Evolutionary conservation across 2,888 invertebrate species (phyloP), one percentile per base, ranked within the genome.

Genomic region (Aelia acuminata): DNA sequence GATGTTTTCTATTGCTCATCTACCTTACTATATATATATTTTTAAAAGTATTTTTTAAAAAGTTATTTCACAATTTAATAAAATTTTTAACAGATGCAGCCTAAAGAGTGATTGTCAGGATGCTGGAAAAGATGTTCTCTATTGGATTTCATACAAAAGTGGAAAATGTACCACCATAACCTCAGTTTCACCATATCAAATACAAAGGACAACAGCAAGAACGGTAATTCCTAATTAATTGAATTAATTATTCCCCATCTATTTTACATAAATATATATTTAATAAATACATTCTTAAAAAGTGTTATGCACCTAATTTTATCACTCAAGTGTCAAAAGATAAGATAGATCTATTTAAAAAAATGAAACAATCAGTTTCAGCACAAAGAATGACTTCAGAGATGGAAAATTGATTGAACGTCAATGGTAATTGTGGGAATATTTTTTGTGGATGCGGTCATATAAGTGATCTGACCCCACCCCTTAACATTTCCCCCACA

Each of bases 141-240:
- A 98, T 92, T 99, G 99, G 99, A 97, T 99, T 91, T 97, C 98
- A 87, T 99, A 98, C 93, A 98, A 97, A 92, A 98, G 97, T 92
- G 97, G 98, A n/a, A 96, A 98, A 91, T 99, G 99, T 93, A 98
- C 98, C 31, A 97, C 97, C 89, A 98, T 99, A 91, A 97, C 98
- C 47, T 96, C 95, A 91, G 98, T 99, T 89, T 95, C 96, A 90
- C 98, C 98, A 39, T 95, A 96, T 93, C 96, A 97, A 92, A 94
- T 98, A 91, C 98, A 98, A 94, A 95, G 97, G 92, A 98, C 98
- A 84, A 98, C 98, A 48, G 97, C 98, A 85, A 94, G 97, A 92
- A 98, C 98, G 91, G 94, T 95, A 93, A 92, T 91, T 86, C 20
- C 4, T 63, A 39, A n/a, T 84, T 70, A 35, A 20, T 35, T 57